Percentiles rank a stretch among this genome's conserved stretches.
Evolutionary conservation across 1,140 invertebrate species (phyloP).

Genomic region (Ips typographus): DNA sequence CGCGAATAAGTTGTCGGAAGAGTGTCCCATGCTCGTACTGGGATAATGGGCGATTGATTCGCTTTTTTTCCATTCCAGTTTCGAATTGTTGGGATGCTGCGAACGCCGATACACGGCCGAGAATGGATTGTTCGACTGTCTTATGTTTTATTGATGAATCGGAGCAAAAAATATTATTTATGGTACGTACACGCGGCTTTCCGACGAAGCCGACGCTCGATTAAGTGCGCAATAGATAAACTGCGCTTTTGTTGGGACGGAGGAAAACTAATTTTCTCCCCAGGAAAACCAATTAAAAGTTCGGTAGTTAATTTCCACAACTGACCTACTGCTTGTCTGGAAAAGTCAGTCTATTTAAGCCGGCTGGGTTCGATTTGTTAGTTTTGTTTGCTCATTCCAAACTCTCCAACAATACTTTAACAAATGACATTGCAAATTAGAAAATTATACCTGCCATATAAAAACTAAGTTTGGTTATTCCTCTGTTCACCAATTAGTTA

Average conservation of each 20-base stretch:
- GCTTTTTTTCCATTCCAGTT: slow-evolving; percentile 1
- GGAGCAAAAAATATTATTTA: neutral
- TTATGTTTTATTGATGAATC: slow-evolving; percentile 12
- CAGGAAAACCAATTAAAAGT: slow-evolving; percentile 1
- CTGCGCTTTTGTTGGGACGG: neutral
- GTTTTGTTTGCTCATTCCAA: too few species aligned
- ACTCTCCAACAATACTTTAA: too few species aligned
- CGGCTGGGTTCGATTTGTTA: too few species aligned
- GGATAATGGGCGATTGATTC: slow-evolving; percentile 24
- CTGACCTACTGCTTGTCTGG: too few species aligned
- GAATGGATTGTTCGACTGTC: slow-evolving; percentile 14
- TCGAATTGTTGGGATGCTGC: slow-evolving; percentile 11
- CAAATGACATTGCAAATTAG: too few species aligned
- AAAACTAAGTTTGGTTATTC: too few species aligned
- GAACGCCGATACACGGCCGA: slow-evolving; percentile 4
- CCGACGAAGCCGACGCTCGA: neutral
- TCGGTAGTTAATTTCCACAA: neutral
- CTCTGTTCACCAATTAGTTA: too few species aligned
- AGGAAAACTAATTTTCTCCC: neutral
- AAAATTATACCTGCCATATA: too few species aligned
- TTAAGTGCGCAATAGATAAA: neutral
- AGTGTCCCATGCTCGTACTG: slow-evolving; percentile 15
- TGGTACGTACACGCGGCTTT: neutral
- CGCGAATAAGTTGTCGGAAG: slow-evolving; percentile 25
- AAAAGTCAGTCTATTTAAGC: too few species aligned